These are phyloP conservation scores for Augiades crinisus DNA, from an alignment of 2,888 invertebrate genomes.

Conservation along the genomic window DNA sequence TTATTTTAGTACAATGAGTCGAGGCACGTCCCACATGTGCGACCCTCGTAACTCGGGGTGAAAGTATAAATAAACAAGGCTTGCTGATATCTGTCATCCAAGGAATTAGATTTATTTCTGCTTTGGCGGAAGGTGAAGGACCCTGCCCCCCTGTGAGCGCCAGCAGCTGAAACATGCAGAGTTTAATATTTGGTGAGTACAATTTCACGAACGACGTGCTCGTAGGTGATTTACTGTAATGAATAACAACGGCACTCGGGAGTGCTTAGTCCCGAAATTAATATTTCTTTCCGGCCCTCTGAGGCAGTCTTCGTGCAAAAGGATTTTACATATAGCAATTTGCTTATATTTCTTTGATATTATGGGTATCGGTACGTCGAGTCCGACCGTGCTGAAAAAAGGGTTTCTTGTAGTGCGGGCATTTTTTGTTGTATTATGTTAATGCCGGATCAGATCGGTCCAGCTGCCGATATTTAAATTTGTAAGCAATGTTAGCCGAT, in stretches of 20 bases:
- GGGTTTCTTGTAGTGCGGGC: slow-evolving; percentile 53
- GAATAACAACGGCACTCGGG: background rate
- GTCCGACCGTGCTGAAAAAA: slow-evolving; percentile 59
- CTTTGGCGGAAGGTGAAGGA: slow-evolving; percentile 72
- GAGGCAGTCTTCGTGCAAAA: no score
- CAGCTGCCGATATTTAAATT: slow-evolving; percentile 73
- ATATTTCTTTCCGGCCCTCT: no score
- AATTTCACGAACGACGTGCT: slow-evolving; percentile 10
- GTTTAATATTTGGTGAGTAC: slow-evolving; percentile 48
- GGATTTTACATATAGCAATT: slow-evolving; percentile 10
- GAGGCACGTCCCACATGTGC: slow-evolving; percentile 63
- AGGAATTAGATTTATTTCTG: slow-evolving; percentile 79
- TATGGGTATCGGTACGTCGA: slow-evolving; percentile 55
- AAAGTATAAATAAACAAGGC: slow-evolving; percentile 80
- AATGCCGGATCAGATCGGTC: slow-evolving; percentile 59
- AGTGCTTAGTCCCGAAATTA: background rate
- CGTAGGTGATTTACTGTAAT: slow-evolving; percentile 6
- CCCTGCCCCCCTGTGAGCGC: slow-evolving; percentile 55
- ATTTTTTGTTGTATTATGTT: slow-evolving; percentile 76
- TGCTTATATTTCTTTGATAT: slow-evolving; percentile 50
- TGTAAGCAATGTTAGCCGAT: slow-evolving; percentile 49
- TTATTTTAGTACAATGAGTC: slow-evolving; percentile 68
- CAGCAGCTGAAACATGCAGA: slow-evolving; percentile 41
- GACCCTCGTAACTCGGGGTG: slow-evolving; percentile 62
- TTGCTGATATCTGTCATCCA: slow-evolving; percentile 80